phyloP scores from a whole-genome alignment of 1,140 invertebrate genomes.

The Dryas iulia region DNA sequence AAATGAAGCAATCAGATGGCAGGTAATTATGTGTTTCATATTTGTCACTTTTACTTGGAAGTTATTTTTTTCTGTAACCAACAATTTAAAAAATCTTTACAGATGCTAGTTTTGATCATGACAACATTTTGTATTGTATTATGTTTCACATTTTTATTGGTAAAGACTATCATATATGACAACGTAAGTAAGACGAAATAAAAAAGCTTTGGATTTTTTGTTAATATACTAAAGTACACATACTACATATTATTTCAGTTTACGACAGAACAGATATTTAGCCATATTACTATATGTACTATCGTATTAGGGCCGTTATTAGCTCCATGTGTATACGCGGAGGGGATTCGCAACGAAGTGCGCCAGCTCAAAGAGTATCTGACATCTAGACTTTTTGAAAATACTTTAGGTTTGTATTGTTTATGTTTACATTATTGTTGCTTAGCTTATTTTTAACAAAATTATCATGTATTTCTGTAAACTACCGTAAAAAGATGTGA shows the following conservation, averaged over 20 bases:
- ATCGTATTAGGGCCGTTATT: slow-evolving; percentile 47
- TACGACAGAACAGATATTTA: slow-evolving; percentile 12
- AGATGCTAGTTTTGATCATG: slow-evolving; percentile 49
- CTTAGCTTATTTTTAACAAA: too few species aligned
- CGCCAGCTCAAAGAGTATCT: slow-evolving; percentile 45
- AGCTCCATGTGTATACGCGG: slow-evolving; percentile 45
- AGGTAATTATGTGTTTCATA: slow-evolving; percentile 51
- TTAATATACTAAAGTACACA: too few species aligned
- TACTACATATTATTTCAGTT: slow-evolving; percentile 47
- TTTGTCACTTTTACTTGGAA: too few species aligned
- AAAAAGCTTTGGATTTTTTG: background rate
- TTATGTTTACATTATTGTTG: too few species aligned
- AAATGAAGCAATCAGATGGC: slow-evolving; percentile 61
- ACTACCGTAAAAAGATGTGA: too few species aligned
- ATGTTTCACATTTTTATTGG: slow-evolving; percentile 33
- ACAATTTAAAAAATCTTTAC: slow-evolving; percentile 25
- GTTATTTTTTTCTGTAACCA: too few species aligned
- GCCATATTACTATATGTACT: slow-evolving; percentile 25
- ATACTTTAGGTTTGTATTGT: slow-evolving; percentile 48
- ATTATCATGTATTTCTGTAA: too few species aligned
- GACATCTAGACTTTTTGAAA: slow-evolving; percentile 55
- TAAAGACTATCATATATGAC: slow-evolving; percentile 40
- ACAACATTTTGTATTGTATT: slow-evolving; percentile 41
- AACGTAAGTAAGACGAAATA: slow-evolving; percentile 36
- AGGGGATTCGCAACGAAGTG: slow-evolving; percentile 52